Percentiles rank a stretch among this genome's conserved stretches.
phyloP scores from a whole-genome alignment of 2,113 vertebrate genomes.

The Poeciliopsis turrubarensis region DNA sequence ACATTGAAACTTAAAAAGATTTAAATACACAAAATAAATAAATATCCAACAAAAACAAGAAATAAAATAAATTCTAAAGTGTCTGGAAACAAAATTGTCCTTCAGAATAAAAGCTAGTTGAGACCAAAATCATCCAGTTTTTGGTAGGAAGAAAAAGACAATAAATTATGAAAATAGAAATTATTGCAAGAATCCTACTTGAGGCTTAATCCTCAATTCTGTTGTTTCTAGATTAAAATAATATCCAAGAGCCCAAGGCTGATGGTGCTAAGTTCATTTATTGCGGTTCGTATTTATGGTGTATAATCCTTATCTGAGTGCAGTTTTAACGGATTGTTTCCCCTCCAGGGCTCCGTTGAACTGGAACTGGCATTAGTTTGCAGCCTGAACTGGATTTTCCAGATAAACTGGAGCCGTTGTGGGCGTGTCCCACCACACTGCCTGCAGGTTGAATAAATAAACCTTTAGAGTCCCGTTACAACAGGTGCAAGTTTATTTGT shows the following conservation, averaged over 20 bases:
- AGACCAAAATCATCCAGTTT: too few species aligned
- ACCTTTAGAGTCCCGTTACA: neutral
- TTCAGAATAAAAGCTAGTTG: too few species aligned
- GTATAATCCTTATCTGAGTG: neutral
- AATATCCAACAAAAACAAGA: too few species aligned
- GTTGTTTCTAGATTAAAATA: neutral
- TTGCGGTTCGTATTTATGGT: neutral
- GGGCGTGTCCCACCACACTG: neutral
- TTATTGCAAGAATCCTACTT: too few species aligned
- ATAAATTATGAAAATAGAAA: too few species aligned
- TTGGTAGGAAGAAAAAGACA: too few species aligned
- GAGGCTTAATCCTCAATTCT: neutral
- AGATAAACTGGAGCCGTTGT: conserved; percentile 9
- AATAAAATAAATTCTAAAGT: too few species aligned
- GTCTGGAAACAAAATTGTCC: too few species aligned
- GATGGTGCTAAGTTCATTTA: neutral
- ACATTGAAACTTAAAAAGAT: too few species aligned
- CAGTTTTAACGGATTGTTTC: too few species aligned
- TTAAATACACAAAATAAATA: too few species aligned
- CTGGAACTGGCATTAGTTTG: neutral
- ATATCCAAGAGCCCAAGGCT: neutral
- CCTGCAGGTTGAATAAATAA: conserved; percentile 16
- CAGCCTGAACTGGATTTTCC: conserved; percentile 12
- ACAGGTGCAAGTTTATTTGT: neutral
- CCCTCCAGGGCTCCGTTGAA: neutral